Evolutionary conservation across 1,140 invertebrate species (phyloP), one percentile per base, ranked within the genome.

Genomic region (Phocides pigmalion): DNA sequence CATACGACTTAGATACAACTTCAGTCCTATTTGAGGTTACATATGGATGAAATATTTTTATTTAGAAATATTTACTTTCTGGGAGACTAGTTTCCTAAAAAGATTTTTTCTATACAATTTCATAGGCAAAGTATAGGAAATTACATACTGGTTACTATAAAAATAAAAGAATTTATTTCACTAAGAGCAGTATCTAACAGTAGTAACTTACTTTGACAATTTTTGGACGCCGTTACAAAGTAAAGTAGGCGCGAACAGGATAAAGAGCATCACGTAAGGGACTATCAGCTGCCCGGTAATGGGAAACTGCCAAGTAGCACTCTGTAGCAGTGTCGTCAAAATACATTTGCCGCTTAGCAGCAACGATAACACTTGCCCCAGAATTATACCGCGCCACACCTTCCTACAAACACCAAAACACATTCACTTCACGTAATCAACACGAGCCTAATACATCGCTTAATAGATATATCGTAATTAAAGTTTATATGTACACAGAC

Each of bases 221-320:
- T 91, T 74, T 93, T 94, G 74, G 90, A 94, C 56, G 93, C 94
- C 61, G 93, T 95, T 93, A 88, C 95, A 96, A 0, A 95, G 94
- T 73, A 97, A 89, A 83, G 94, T 94, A 47, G 95, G 95, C 20
- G 95, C 95, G 78, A 96, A 97, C 49, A 96, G 93, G 67, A 96
- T 81, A 77, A 95, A 95, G 69, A 97, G 92, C 66, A 96, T 92
- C 54, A 94, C 91, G 84, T 97, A 97, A 62, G 96, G 96, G n/a
- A 96, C 93, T 74, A 97, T 94, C 75, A 95, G 95, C 89, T 97
- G 96, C 46, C 94, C 96, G 79, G 96, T 96, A 11, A 95, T 95
- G 22, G 95, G 93, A 62, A 95, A 93, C 42, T 96, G 93, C 68
- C 94, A 94, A 53, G 95, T 94, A 46, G 93, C 90, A 66, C 93